Base-by-base conservation (phyloP, 2,888 invertebrate genomes). In the Meliscaeva auricollis region DNA sequence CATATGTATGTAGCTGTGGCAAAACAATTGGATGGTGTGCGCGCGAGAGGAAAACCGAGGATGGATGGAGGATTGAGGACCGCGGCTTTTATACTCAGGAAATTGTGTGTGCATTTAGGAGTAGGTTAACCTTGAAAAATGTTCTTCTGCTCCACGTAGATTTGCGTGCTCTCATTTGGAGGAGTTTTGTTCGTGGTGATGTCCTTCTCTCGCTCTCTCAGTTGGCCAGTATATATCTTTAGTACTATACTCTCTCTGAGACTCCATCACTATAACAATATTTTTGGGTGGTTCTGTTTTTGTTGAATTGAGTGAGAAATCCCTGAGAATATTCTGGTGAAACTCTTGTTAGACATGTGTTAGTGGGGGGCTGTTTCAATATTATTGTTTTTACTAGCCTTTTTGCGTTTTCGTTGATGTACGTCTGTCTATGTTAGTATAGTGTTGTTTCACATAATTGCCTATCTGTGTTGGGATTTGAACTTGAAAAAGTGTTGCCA, bases 41-140 rank as follows among this genome's bases (percentile, higher is more conserved):
- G 41, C 41, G 60, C 17, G 1, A 52, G 20, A 54, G 54, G 30
- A 15, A 15, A 54, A 30, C 9, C 41, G 17, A 46, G 46, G 8
- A 44, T 15, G 38, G 13, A 9, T 13, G 11, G 8, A 46, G 52
- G 38, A 48, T n/a, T 15, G 9, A 35, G 20, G 20, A 35, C 22
- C 75, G 30, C 38, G 38, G 38, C 68, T 84, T 84, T 79, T 46
- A 22, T 79, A 32, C 69, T 75, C 58, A 64, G 69, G 69, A 70
- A 79, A 83, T 79, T 74, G 83, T 83, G 78, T 84, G 79, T 84
- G 79, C 74, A 84, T 38, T 79, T 58, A 35, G 66, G 79, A 84
- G 79, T 44, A 52, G 70, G 70, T 79, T 79, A 84, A 84, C 83
- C 83, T 84, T 84, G 83, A 84, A 79, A 70, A 58, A 69, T 58